Percentiles rank a stretch among this genome's conserved stretches.
Conservation (phyloP, 1,140 invertebrate species). For the Lamellibrachia luymesi region DNA sequence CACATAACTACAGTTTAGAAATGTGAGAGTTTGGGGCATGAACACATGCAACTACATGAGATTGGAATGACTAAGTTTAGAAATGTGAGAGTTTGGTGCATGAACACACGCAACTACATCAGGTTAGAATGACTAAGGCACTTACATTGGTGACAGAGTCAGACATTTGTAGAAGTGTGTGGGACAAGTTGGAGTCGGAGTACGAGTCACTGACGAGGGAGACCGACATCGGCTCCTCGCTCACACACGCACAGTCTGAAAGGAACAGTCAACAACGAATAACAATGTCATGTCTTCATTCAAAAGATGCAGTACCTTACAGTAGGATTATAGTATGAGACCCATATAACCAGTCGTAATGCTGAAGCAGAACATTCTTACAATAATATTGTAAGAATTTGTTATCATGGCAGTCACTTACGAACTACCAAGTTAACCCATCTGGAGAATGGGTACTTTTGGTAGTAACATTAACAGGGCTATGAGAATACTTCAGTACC, state of each 20-base stretch:
- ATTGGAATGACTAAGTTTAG: background rate
- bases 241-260: background rate
- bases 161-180: background rate
- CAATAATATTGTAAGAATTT: too few species aligned
- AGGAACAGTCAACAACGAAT: background rate
- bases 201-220: background rate
- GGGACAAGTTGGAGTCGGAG: background rate
- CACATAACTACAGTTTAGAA: too few species aligned
- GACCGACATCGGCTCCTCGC: background rate
- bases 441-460: too few species aligned
- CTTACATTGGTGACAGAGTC: background rate
- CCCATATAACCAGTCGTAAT: background rate
- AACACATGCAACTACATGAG: too few species aligned
- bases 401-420: too few species aligned
- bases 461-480: too few species aligned
- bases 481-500: too few species aligned
- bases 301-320: too few species aligned
- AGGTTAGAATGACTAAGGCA: background rate
- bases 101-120: too few species aligned
- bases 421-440: too few species aligned
- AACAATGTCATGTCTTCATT: background rate
- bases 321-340: background rate
- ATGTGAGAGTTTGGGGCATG: too few species aligned
- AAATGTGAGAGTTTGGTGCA: too few species aligned
- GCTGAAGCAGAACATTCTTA: background rate